Percentiles rank a stretch among this genome's conserved stretches.
Evolutionary conservation across 2,113 vertebrate species (phyloP).

Genomic region (Hemicordylus capensis): DNA sequence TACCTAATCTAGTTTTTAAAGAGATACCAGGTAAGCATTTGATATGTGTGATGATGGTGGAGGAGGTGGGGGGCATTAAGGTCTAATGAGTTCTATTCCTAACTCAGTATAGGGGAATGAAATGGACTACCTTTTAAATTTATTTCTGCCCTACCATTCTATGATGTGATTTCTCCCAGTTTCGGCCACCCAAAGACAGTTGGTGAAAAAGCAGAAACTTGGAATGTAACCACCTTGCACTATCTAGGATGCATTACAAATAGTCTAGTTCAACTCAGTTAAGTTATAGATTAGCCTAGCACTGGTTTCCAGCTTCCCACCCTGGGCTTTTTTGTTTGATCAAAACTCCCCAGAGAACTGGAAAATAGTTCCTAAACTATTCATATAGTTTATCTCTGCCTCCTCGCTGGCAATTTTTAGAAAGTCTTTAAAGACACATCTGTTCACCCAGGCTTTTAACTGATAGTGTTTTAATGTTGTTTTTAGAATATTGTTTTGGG

Average conservation of each 20-base stretch:
- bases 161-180: not conserved
- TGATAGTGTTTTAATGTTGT: too few species aligned
- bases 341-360: conserved; percentile 11
- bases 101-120: not conserved
- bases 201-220: not conserved
- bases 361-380: conserved; percentile 36
- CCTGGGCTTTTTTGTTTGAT: conserved; percentile 37
- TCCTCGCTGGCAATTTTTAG: too few species aligned
- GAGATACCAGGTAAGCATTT: too few species aligned
- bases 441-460: too few species aligned
- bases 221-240: not conserved
- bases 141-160: not conserved
- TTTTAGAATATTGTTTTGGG: too few species aligned
- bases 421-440: too few species aligned
- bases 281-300: conserved; percentile 29
- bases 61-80: not conserved
- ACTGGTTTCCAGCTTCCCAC: conserved; percentile 40
- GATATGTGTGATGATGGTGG: not conserved
- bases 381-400: too few species aligned
- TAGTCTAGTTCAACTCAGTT: conserved; percentile 6
- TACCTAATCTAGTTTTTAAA: too few species aligned
- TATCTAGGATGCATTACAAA: conserved; percentile 8
- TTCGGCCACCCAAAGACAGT: not conserved
- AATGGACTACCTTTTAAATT: not conserved
- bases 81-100: not conserved